These are phyloP conservation scores for Emmelina monodactyla DNA, from an alignment of 2,888 invertebrate species.

Conservation along the genomic window DNA sequence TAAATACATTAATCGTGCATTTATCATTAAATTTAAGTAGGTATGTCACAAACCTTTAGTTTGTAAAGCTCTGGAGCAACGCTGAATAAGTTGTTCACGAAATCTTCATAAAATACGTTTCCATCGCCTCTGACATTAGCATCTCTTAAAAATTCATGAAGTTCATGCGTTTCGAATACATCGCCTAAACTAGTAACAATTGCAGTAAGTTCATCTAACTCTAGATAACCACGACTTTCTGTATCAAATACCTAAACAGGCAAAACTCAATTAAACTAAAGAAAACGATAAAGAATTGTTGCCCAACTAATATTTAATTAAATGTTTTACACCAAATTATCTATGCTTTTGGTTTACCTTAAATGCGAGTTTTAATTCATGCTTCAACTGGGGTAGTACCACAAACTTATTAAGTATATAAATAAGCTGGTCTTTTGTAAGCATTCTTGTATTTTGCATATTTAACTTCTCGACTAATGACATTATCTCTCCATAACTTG, in stretches of 20 bases:
- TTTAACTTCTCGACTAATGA: constrained; percentile 33
- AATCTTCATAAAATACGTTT: constrained; percentile 38
- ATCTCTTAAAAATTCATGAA: constrained; percentile 38
- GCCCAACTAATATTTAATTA: not conserved
- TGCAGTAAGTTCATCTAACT: constrained; percentile 31
- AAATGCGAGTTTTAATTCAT: constrained; percentile 44
- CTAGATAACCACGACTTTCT: constrained; percentile 38
- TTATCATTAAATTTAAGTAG: too few relatives aligned
- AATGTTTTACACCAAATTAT: not conserved
- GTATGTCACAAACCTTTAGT: constrained; percentile 30
- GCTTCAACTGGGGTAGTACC: constrained; percentile 33
- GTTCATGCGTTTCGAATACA: constrained; percentile 29
- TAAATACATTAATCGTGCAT: too few relatives aligned
- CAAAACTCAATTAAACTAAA: not conserved
- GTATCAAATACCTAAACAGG: constrained; percentile 42
- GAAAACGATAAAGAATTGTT: not conserved
- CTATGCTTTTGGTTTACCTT: constrained; percentile 20
- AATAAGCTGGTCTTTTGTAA: constrained; percentile 43
- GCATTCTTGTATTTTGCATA: constrained; percentile 28
- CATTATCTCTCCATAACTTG: constrained; percentile 45
- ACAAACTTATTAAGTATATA: constrained; percentile 39
- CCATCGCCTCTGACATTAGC: constrained; percentile 47
- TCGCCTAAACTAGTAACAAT: constrained; percentile 34
- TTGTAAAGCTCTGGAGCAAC: constrained; percentile 41
- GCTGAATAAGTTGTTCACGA: constrained; percentile 40